phyloP scores from a whole-genome alignment of 2,888 invertebrate species.

The Leuctra nigra region DNA sequence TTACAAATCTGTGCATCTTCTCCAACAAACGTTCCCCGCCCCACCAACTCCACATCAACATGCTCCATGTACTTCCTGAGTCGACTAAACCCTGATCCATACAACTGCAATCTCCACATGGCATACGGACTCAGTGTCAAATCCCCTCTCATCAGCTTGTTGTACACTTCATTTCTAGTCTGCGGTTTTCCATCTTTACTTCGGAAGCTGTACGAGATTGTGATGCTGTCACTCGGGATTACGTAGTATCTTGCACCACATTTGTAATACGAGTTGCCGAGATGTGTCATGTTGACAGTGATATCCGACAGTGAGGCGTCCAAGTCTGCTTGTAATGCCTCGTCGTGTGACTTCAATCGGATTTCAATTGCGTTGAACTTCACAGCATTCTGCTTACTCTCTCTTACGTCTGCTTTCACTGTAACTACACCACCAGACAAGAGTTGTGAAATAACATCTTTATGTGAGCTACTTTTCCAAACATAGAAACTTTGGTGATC shows the following conservation, averaged over 20 bases:
- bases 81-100: too few relatives aligned
- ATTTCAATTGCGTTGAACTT: not conserved
- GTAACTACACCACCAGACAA: not conserved
- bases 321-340: not conserved
- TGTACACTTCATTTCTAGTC: not conserved
- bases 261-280: not conserved
- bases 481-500: not conserved
- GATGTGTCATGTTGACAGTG: not conserved
- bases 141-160: not conserved
- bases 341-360: not conserved
- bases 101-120: conserved; percentile 21
- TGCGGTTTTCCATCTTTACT: not conserved
- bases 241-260: not conserved
- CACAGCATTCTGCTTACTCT: not conserved
- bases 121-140: not conserved
- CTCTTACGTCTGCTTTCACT: not conserved
- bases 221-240: not conserved
- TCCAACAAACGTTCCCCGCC: too few relatives aligned
- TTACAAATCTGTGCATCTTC: too few relatives aligned
- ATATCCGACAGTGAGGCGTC: not conserved
- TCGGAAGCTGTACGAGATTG: not conserved
- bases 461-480: not conserved
- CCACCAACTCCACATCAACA: too few relatives aligned
- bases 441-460: not conserved
- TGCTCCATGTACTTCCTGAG: too few relatives aligned